Evolutionary conservation across 1,140 invertebrate species (phyloP), one percentile per base, ranked within the genome.

Genomic region (Asbolus verrucosus): DNA sequence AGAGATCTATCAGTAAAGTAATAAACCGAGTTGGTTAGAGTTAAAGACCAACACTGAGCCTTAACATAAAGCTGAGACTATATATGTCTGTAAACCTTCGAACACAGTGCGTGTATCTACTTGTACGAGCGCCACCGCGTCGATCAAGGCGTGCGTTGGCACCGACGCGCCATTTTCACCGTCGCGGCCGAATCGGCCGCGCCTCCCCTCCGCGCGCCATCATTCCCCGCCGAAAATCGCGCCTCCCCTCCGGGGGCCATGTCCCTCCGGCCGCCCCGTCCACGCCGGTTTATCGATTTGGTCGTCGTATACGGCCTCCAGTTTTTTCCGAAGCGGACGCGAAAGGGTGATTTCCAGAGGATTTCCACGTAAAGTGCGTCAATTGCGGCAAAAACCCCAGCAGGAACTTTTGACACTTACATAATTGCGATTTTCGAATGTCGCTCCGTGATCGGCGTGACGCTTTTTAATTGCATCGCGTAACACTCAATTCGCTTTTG

Each of bases 11-110:
- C 46, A 54, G 46, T 54, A 19, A 1, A 21, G 30, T 62, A 33
- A 63, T 63, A 63, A 63, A 63, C 61, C 61, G 61, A 63, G 16
- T 63, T 63, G 61, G 61, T 63, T 63, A 24, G 61, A 63, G 33
- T 63, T 63, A 63, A 63, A 63, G 61, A 63, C 61, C 61, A 63
- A 63, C 61, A 63, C 61, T 63, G 61, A 63, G 61, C 61, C 41
- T 31, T 63, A 63, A 63, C 41, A 63, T 63, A 63, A 63, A 39
- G 61, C 61, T 61, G 61, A 63, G 61, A 63, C 61, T 63, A 63
- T 63, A 63, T 63, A 63, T 39, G 61, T 63, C 33, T 63, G 61
- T 63, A 61, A 61, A 61, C 54, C 54, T 59, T 18, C n/a, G n/a
- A n/a, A n/a, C 33, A 33, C 31, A 63, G 61, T 63, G 61, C 61